Base-by-base conservation (phyloP, 2,888 invertebrate species). In the Diadromus collaris region DNA sequence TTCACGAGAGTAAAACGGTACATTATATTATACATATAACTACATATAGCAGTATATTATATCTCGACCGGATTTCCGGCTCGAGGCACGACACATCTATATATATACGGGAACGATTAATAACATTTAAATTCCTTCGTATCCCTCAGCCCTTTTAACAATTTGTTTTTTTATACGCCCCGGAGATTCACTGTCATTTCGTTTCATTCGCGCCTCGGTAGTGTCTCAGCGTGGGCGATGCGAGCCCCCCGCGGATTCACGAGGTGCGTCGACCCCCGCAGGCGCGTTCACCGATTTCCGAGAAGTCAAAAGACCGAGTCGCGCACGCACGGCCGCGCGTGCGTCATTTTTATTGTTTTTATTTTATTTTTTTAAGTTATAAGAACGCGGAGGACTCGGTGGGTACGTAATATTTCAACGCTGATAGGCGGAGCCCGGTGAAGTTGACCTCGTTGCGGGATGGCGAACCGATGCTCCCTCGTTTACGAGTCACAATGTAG, bases 221-320 rank as follows among this genome's bases (percentile, higher is more conserved):
- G 63, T 67, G 51, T 27, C 27, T 21, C 16, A 44, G 86, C 85
- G 86, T 86, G 86, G 86, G 86, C 83, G 86, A 84, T 83, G 78
- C 69, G 9, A 58, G 56, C 63, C 84, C 85, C 86, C 86, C 81
- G 86, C 65, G 83, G 85, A 82, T 75, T 86, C 80, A 65, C 78
- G 80, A 76, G 81, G 85, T 86, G 72, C 85, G 84, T 84, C 85
- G 86, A 85, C 83, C 85, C 82, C 78, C 68, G 61, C 56, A 56
- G 80, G 19, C 48, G 73, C 75, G 63, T 63, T 69, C 60, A 75
- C 61, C 38, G 67, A 69, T 75, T 86, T 86, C 86, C 84, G 71
- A 85, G 86, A 86, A 86, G 81, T 83, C 83, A 84, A 86, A 86
- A 86, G 83, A 83, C 81, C 83, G 61, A 60, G 68, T 27, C 21